Evolutionary conservation across 2,888 invertebrate genomes (phyloP), one percentile per base, ranked within the genome.

Genomic region (Diplazon laetatorius): DNA sequence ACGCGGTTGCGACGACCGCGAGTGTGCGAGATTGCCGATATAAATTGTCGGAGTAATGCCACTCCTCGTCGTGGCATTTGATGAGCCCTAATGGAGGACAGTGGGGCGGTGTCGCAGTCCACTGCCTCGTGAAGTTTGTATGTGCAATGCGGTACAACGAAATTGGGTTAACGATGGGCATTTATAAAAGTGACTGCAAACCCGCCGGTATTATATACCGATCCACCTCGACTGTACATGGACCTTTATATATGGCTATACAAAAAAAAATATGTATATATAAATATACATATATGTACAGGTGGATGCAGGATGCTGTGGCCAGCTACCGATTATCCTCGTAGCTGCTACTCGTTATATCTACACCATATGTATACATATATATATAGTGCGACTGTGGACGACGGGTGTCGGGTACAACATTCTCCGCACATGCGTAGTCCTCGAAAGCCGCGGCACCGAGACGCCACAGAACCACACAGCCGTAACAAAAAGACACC

Each of bases 51-150:
- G 63, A 14, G 69, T 55, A 69, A 52, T 37, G 78, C 78, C 70
- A 70, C 78, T 78, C 78, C 78, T 78, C 70, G 60, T 55, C 63
- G 42, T 74, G 78, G 74, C 70, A 78, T 78, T 78, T 78, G 74
- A 78, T 78, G 78, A 78, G 65, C 65, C 74, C 78, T 74, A 70
- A 74, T 74, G 52, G 78, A 74, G 74, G 74, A 74, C 52, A 60
- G 57, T 37, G 65, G 12, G 22, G 50, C 69, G 59, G 59, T 69
- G 37, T 42, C 65, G 50, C 44, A 9, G 37, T 30, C 63, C 63
- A 62, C 37, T 25, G 16, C 42, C 44, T 35, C 52, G 50, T 35
- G 20, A 10, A 55, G 55, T 50, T 22, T 35, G 10, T 14, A 35
- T 30, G 52, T 62, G 22, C 12, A 69, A 63, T 16, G 20, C 60